These are phyloP conservation scores for Drosophila obscura DNA, from an alignment of 1,140 invertebrate genomes.

Conservation along the genomic window DNA sequence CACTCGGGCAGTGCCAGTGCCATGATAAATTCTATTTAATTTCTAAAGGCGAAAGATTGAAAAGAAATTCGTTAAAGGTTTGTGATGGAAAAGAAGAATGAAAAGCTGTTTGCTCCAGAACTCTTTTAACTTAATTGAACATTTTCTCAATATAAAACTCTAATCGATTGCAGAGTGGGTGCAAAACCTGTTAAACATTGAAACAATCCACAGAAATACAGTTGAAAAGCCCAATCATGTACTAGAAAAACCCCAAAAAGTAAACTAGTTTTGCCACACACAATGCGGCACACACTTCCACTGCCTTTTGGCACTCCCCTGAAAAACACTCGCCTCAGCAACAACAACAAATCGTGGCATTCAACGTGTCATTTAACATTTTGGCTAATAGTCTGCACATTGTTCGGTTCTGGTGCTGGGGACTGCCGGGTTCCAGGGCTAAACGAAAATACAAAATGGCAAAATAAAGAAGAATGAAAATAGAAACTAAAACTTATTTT, in stretches of 20 bases:
- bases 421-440: constrained; percentile 2
- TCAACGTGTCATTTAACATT: constrained; percentile 80
- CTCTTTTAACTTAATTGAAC: constrained; percentile 43
- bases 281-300: neutral
- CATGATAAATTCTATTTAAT: constrained; percentile 63
- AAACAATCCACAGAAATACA: constrained; percentile 27
- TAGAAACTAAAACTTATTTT: constrained; percentile 56
- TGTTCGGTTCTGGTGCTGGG: constrained; percentile 57
- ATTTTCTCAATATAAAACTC: constrained; percentile 24
- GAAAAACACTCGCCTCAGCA: neutral
- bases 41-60: constrained; percentile 52
- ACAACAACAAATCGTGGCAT: constrained; percentile 39
- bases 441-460: constrained; percentile 31
- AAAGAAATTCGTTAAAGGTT: constrained; percentile 42
- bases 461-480: constrained; percentile 45
- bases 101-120: neutral
- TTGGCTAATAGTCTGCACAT: constrained; percentile 80
- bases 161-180: constrained; percentile 14
- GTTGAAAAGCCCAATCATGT: constrained; percentile 46
- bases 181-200: constrained; percentile 33
- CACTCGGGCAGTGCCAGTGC: neutral
- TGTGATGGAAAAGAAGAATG: constrained; percentile 17
- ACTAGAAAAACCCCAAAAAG: constrained; percentile 19
- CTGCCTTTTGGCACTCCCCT: no score
- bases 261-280: constrained; percentile 17